Percentiles rank a stretch among this genome's conserved stretches.
phyloP scores from a whole-genome alignment of 2,797 vertebrate genomes.

The Passerculus sandwichensis region DNA sequence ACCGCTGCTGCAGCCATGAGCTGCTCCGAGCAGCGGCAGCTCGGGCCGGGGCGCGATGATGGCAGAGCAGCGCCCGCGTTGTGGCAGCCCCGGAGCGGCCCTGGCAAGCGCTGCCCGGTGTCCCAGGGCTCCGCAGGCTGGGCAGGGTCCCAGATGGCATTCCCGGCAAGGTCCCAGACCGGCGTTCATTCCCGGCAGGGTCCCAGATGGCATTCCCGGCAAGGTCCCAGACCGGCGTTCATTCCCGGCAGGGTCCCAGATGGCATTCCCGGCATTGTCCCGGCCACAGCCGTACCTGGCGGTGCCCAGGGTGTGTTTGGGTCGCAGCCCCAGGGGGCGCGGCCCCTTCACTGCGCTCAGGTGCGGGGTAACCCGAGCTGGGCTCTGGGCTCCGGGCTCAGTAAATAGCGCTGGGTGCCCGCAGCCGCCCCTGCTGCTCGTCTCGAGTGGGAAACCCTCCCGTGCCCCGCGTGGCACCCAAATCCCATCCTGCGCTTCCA shows the following conservation, averaged over 20 bases:
- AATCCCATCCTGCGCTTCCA: accelerated
- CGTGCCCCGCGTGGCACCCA: accelerated
- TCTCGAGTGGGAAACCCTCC: accelerated
- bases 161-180: background rate
- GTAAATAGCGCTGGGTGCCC: accelerated
- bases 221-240: too few species aligned
- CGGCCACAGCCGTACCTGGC: background rate
- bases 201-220: background rate
- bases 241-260: background rate
- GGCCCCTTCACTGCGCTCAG: background rate
- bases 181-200: too few species aligned
- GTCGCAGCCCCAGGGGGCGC: accelerated
- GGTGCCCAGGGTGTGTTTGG: background rate
- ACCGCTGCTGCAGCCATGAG: background rate
- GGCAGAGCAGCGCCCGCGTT: accelerated
- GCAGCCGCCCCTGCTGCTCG: accelerated
- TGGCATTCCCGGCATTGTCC: background rate
- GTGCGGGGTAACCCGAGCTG: background rate
- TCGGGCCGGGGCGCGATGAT: background rate
- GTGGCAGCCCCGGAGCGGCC: accelerated
- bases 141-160: background rate
- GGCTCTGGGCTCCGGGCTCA: accelerated
- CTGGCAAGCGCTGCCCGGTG: background rate
- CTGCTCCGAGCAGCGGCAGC: background rate
- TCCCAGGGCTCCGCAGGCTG: accelerated